Evolutionary conservation across 2,113 vertebrate genomes (phyloP).

Genomic region (Boleophthalmus pectinirostris): DNA sequence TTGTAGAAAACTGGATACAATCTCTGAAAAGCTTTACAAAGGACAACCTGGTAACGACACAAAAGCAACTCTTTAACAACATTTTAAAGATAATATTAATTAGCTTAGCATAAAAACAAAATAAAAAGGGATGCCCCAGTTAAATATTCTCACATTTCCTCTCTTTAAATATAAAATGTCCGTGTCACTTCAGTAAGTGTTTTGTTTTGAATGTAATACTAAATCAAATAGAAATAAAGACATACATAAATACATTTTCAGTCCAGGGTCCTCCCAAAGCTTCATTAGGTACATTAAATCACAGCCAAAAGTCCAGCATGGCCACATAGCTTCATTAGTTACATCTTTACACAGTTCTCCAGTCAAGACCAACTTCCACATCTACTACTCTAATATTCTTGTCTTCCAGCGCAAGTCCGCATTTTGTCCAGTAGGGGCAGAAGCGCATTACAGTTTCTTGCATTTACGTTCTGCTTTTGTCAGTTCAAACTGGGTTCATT

Average conservation of each 20-base stretch:
- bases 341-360: constrained; percentile 28
- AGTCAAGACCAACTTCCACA: constrained; percentile 11
- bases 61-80: constrained; percentile 36
- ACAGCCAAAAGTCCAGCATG: constrained; percentile 57
- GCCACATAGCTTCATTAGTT: constrained; percentile 20
- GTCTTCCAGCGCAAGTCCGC: not conserved
- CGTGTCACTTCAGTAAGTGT: constrained; percentile 55
- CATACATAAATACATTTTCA: constrained; percentile 37
- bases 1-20: constrained; percentile 36
- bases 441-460: constrained; percentile 33
- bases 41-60: constrained; percentile 45
- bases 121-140: constrained; percentile 68
- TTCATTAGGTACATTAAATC: constrained; percentile 14
- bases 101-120: constrained; percentile 66
- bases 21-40: constrained; percentile 33
- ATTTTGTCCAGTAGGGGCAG: constrained; percentile 66
- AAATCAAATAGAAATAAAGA: constrained; percentile 39
- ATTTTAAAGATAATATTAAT: constrained; percentile 55
- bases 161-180: constrained; percentile 79
- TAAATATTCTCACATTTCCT: constrained; percentile 76
- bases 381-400: constrained; percentile 1
- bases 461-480: constrained; percentile 29
- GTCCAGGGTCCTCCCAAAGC: constrained; percentile 23
- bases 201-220: constrained; percentile 33
- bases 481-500: constrained; percentile 7